Evolutionary conservation across 2,888 invertebrate species (phyloP).

Genomic region (Meganola albula): DNA sequence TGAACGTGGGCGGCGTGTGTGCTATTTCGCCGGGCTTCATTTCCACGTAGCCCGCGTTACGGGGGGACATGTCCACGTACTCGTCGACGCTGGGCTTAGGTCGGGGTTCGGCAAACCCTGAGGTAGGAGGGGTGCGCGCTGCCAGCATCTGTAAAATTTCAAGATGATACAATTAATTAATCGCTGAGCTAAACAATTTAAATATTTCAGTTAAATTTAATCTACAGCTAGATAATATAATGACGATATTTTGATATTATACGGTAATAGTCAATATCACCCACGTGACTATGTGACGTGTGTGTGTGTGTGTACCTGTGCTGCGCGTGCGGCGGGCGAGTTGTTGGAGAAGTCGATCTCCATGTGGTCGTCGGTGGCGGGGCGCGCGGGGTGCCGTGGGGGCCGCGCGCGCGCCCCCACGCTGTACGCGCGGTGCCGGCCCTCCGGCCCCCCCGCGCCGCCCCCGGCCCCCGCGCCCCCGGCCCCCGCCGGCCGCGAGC

Average conservation of each 20-base stretch:
- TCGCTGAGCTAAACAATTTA: no score
- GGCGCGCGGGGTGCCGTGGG: slow-evolving; percentile 64
- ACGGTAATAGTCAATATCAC: no score
- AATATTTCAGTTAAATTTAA: no score
- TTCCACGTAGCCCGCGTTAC: slow-evolving; percentile 74
- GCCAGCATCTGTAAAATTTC: slow-evolving; percentile 21
- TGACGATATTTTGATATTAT: no score
- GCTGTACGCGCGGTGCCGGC: slow-evolving; percentile 76
- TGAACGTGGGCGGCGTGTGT: slow-evolving; percentile 14
- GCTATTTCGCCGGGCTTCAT: slow-evolving; percentile 67
- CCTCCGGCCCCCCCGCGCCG: slow-evolving; percentile 41
- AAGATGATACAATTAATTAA: no score
- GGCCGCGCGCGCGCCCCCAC: slow-evolving; percentile 42
- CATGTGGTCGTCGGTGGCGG: slow-evolving; percentile 86
- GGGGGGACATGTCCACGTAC: slow-evolving; percentile 71
- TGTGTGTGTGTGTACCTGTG: not conserved
- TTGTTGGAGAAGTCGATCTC: slow-evolving; percentile 78
- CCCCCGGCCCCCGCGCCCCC: not conserved
- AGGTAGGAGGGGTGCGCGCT: slow-evolving; percentile 46
- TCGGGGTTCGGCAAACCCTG: slow-evolving; percentile 38
- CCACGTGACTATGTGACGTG: no score
- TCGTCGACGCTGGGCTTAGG: slow-evolving; percentile 47
- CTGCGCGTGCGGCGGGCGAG: slow-evolving; percentile 42
- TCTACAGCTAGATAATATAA: no score
- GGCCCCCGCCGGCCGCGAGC: slow-evolving; percentile 36